Percentiles rank a stretch among this genome's conserved stretches.
Evolutionary conservation across 2,797 vertebrate genomes (phyloP).

Genomic region (Centropyge bicolor): DNA sequence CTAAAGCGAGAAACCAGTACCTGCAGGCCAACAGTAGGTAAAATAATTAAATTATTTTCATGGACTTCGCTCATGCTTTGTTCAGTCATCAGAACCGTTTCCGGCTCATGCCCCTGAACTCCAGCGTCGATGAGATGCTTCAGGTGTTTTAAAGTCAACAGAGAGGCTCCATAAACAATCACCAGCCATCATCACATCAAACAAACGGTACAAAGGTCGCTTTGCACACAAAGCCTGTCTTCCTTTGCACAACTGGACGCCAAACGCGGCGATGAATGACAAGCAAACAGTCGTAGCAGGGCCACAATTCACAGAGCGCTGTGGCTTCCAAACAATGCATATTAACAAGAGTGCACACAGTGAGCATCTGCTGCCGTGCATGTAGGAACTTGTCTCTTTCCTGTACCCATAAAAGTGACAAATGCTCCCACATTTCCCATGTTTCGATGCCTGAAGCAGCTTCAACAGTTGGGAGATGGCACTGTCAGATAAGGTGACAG

Average conservation of each 20-base stretch:
- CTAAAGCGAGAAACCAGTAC: neutral
- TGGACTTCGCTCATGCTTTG: neutral
- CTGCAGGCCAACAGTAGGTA: neutral
- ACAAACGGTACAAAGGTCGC: constrained; percentile 37
- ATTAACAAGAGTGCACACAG: neutral
- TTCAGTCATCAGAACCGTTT: neutral
- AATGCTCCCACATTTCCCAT: too few species aligned
- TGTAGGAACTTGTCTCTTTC: neutral
- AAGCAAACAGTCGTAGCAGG: constrained; percentile 34
- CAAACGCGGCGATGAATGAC: constrained; percentile 31
- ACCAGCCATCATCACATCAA: constrained; percentile 34
- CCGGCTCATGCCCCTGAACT: neutral
- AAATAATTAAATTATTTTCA: neutral
- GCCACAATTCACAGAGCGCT: neutral
- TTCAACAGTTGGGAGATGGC: neutral
- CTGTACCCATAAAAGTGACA: neutral
- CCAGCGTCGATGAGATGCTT: neutral
- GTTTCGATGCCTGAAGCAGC: neutral
- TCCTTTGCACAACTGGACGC: constrained; percentile 16
- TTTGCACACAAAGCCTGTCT: constrained; percentile 16
- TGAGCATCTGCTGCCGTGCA: neutral
- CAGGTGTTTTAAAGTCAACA: constrained; percentile 34
- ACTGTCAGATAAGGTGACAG: neutral
- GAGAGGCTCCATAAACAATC: constrained; percentile 8
- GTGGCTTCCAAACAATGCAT: neutral